Base-by-base conservation (phyloP, 2,888 invertebrate genomes). In the Hyalella azteca region DNA sequence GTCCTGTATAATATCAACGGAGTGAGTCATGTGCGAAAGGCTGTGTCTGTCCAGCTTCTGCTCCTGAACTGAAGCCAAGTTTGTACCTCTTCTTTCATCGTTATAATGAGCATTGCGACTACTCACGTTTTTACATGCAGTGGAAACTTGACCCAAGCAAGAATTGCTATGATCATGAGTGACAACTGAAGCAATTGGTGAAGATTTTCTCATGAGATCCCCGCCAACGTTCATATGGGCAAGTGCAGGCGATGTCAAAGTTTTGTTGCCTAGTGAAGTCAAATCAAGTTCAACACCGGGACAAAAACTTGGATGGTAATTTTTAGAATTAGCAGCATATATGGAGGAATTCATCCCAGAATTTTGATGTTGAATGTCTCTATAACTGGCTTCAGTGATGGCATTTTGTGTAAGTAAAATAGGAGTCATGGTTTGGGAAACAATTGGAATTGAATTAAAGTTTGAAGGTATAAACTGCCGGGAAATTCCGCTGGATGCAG, bases 161-260 rank as follows among this genome's bases (percentile, higher is more conserved):
- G 36, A 5, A 29, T 60, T 60, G 36, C 19, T 19, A 26, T 19
- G 7, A 15, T 60, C 60, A 60, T 5, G 5, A 32, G 29, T 29
- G 29, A 15, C 36, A 26, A 60, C 60, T 60, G 54, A 54, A 7
- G 36, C 4, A 60, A 36, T 19, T 15, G 60, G 36, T 36, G 36
- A 36, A 36, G 9, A 19, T 22, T 60, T 60, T 15, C 60, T 45
- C 15, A 15, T 15, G 15, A 15, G 45, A 45, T 45, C 45, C 11
- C 15, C 36, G 60, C 60, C 19, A 60, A 60, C 29, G 29, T 60
- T 60, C 60, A 60, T 60, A 36, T 60, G 60, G 5, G 60, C 60
- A 19, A 60, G 15, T 2, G 60, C 60, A 32, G 60, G 60, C 29
- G 60, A 60, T 13, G 36, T 36, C 36, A 60, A 9, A 36, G 22